Conservation (phyloP, 2,888 invertebrate genomes). For the Geotrupes spiniger region DNA sequence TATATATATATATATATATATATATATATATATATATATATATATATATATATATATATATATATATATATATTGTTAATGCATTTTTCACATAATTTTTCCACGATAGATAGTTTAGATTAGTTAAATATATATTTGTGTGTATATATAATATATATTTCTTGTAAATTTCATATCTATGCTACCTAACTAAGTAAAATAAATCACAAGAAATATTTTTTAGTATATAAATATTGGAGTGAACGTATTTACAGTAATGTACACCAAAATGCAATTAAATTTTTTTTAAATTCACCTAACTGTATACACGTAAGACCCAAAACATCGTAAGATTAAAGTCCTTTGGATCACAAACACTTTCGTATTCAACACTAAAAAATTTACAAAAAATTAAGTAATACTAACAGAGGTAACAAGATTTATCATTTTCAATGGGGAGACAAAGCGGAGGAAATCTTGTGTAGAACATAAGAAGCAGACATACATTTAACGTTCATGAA, state of each 20-base stretch:
- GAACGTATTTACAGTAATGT: conserved; percentile 18
- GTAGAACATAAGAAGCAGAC: conserved; percentile 21
- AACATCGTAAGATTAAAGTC: conserved; percentile 24
- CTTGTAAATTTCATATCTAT: conserved; percentile 27
- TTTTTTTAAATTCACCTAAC: conserved; percentile 7
- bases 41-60: not conserved
- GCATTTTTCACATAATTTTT: not conserved
- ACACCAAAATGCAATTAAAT: conserved; percentile 9
- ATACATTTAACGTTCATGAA: conserved; percentile 21
- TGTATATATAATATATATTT: conserved; percentile 1
- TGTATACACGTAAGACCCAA: conserved; percentile 22
- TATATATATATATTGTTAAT: not conserved
- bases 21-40: conserved; percentile 1
- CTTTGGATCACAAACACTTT: conserved; percentile 10
- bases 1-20: not conserved
- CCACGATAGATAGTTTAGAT: not conserved
- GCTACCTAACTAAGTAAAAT: conserved; percentile 25
- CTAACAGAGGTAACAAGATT: conserved; percentile 21
- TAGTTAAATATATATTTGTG: not conserved
- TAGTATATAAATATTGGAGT: conserved; percentile 16
- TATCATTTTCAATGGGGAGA: conserved; percentile 13
- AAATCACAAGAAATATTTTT: conserved; percentile 17
- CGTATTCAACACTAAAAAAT: conserved; percentile 13
- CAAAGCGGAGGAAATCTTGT: conserved; percentile 8
- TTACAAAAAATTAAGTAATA: conserved; percentile 19